phyloP scores from a whole-genome alignment of 2,888 invertebrate species.

The Parnassius apollo region DNA sequence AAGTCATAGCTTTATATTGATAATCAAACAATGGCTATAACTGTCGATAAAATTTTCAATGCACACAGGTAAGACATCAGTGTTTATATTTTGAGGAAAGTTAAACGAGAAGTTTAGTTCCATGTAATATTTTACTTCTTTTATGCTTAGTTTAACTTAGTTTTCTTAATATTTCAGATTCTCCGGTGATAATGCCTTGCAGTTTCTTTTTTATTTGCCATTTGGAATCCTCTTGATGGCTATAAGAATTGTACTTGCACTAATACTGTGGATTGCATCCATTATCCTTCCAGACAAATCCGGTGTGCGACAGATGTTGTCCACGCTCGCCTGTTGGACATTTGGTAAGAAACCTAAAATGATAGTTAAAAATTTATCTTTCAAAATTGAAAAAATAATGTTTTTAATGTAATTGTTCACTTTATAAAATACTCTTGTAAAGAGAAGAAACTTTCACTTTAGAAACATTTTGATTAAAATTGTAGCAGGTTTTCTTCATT shows the following conservation, averaged over 20 bases:
- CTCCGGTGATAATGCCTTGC: slow-evolving; percentile 73
- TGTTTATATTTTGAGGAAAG: slow-evolving; percentile 58
- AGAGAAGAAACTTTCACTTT: no score
- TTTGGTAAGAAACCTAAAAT: slow-evolving; percentile 66
- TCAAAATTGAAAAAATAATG: background rate
- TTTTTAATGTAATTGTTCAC: background rate
- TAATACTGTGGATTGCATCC: slow-evolving; percentile 79
- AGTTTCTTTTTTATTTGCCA: slow-evolving; percentile 79
- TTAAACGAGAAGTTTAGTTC: slow-evolving; percentile 32
- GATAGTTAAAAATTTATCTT: background rate
- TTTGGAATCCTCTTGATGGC: slow-evolving; percentile 77
- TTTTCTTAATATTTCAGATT: slow-evolving; percentile 63
- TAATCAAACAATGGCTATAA: slow-evolving; percentile 56
- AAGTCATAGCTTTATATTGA: slow-evolving; percentile 7
- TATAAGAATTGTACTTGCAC: slow-evolving; percentile 71
- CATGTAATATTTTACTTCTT: background rate
- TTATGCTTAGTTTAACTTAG: slow-evolving; percentile 3
- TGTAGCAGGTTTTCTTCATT: no score
- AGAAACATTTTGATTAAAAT: no score
- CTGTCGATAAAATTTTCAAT: slow-evolving; percentile 70
- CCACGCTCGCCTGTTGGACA: slow-evolving; percentile 81
- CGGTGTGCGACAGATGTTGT: slow-evolving; percentile 75
- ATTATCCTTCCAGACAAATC: slow-evolving; percentile 81
- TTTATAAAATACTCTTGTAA: no score
- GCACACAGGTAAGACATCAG: slow-evolving; percentile 62